These are phyloP conservation scores for Leptopilina syphax DNA, from an alignment of 2,888 invertebrate species.

Conservation along the genomic window DNA sequence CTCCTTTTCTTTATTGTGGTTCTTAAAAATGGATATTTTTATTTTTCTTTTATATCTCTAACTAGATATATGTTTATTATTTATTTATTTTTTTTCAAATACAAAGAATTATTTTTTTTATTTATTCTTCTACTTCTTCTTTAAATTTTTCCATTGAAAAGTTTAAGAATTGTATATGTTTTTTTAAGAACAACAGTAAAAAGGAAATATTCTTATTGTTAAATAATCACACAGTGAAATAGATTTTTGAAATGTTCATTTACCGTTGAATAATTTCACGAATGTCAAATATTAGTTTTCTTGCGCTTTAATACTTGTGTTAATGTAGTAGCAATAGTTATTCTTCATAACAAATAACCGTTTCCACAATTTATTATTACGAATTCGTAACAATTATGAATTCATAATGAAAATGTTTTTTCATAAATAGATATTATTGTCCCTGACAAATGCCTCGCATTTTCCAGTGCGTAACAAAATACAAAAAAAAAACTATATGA, in stretches of 20 bases:
- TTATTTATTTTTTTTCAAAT: too few relatives aligned
- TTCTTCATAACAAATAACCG: neutral
- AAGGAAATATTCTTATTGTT: neutral
- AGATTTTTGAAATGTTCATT: neutral
- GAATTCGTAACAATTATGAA: conserved; percentile 2
- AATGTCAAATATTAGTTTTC: conserved; percentile 16
- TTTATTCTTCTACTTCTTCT: neutral
- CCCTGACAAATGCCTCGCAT: conserved; percentile 39
- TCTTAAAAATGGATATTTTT: conserved; percentile 34
- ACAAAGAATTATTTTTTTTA: too few relatives aligned
- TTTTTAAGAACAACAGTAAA: conserved; percentile 13
- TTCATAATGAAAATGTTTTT: conserved; percentile 13
- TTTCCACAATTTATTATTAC: conserved; percentile 8
- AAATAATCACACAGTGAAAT: conserved; percentile 15
- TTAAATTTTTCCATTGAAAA: too few relatives aligned
- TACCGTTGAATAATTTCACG: conserved; percentile 18
- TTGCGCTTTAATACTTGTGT: conserved; percentile 37
- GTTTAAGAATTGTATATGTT: neutral
- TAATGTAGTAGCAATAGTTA: conserved; percentile 29
- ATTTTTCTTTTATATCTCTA: conserved; percentile 39
- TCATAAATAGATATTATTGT: conserved; percentile 18
- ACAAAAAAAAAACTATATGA: neutral
- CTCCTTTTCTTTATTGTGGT: neutral
- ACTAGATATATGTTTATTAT: neutral
- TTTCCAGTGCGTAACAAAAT: neutral